phyloP scores from a whole-genome alignment of 2,113 vertebrate genomes.

The Rhynchopsitta pachyrhyncha region DNA sequence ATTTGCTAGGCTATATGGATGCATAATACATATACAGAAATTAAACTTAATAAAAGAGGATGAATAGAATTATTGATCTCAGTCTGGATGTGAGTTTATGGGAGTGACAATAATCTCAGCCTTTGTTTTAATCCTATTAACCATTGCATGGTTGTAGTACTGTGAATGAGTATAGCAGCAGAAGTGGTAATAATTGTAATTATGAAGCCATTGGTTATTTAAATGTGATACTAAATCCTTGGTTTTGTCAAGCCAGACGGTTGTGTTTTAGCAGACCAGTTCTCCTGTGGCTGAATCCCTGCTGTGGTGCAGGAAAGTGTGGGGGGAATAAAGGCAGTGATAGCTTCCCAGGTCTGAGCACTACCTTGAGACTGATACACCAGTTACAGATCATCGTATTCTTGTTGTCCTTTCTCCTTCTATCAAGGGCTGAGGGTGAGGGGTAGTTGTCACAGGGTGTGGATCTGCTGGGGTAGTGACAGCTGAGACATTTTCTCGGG shows the following conservation, averaged over 20 bases:
- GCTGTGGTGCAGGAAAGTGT: neutral
- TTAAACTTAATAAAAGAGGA: neutral
- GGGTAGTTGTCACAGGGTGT: neutral
- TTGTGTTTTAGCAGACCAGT: neutral
- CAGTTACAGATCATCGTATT: neutral
- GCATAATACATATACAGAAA: neutral
- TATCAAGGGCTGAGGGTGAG: neutral
- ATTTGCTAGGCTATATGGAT: neutral
- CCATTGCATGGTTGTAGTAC: neutral
- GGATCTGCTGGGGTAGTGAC: neutral
- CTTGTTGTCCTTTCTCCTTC: neutral
- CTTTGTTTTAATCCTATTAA: neutral
- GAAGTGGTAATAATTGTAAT: neutral
- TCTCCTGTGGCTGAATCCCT: neutral
- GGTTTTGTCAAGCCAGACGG: neutral
- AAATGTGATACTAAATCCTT: neutral
- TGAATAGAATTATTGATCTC: neutral
- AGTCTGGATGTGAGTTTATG: neutral
- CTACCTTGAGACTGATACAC: neutral
- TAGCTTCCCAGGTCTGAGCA: neutral
- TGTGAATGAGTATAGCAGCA: neutral
- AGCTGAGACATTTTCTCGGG: neutral
- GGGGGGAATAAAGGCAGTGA: neutral
- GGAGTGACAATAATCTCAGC: neutral
- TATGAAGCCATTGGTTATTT: neutral